phyloP scores from a whole-genome alignment of 2,113 vertebrate genomes.

The Scophthalmus maximus region DNA sequence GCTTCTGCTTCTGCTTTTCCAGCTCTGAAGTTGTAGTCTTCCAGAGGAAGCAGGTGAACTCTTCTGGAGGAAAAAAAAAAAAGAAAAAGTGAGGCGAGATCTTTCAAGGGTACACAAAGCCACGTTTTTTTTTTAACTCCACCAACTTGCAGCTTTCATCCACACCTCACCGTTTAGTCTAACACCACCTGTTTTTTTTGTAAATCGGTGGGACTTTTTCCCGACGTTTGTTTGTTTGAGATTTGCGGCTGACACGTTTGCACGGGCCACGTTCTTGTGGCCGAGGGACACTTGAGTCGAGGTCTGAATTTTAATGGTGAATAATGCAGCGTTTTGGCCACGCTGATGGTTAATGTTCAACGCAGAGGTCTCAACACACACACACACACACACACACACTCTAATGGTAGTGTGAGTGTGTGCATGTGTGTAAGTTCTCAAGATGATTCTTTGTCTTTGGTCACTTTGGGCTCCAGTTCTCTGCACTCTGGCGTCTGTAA shows the following conservation, averaged over 20 bases:
- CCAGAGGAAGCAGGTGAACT: constrained; percentile 66
- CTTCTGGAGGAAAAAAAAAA: constrained; percentile 67
- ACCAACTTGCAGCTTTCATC: constrained; percentile 2
- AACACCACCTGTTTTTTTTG: too few species aligned
- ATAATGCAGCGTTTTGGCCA: constrained; percentile 66
- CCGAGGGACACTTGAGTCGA: constrained; percentile 63
- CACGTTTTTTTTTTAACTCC: constrained; percentile 26
- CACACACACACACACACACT: not conserved
- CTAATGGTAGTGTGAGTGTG: constrained; percentile 1
- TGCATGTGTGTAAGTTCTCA: constrained; percentile 66
- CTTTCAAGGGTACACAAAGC: constrained; percentile 59
- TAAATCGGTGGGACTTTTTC: not conserved
- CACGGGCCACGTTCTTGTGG: constrained; percentile 27
- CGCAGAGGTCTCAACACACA: constrained; percentile 64
- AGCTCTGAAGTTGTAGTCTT: not conserved
- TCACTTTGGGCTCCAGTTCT: not conserved
- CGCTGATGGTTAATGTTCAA: constrained; percentile 77
- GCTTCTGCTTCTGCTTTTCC: constrained; percentile 27
- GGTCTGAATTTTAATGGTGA: constrained; percentile 73
- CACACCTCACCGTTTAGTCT: not conserved
- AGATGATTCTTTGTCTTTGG: constrained; percentile 41
- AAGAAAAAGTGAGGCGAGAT: constrained; percentile 49
- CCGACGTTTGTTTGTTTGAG: not conserved
- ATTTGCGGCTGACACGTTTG: not conserved
- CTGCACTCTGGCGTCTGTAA: not conserved